Conservation (phyloP, 2,113 vertebrate genomes). For the Ranitomeya imitator region DNA sequence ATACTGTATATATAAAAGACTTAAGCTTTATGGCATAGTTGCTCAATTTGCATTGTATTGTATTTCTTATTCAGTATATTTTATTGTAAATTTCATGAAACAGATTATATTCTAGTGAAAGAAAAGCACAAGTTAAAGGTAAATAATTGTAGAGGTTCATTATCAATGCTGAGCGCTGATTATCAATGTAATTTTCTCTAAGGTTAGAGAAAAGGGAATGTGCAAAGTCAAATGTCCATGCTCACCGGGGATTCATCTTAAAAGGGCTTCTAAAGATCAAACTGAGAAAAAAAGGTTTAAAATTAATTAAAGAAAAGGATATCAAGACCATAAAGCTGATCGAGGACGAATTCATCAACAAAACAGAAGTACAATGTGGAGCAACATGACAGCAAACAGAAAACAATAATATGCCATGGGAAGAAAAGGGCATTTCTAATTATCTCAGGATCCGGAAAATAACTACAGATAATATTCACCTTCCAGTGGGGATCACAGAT, state of each 20-base stretch:
- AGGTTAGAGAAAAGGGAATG: slow-evolving; percentile 25
- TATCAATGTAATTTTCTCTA: slow-evolving; percentile 36
- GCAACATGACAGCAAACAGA: slow-evolving; percentile 29
- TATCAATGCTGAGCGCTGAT: slow-evolving; percentile 1
- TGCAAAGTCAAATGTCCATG: slow-evolving; percentile 48
- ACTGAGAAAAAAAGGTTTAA: slow-evolving; percentile 45
- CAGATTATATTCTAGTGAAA: not conserved
- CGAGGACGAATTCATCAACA: slow-evolving; percentile 46
- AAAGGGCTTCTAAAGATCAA: slow-evolving; percentile 57
- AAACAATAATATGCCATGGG: slow-evolving; percentile 24
- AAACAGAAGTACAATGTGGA: not conserved
- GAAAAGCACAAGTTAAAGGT: slow-evolving; percentile 18
- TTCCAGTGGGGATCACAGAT: not conserved
- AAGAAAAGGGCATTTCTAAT: slow-evolving; percentile 29
- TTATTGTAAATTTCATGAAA: not conserved
- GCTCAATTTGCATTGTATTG: not conserved
- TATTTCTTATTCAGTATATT: not conserved
- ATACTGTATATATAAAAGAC: too few relatives aligned
- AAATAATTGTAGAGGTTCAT: slow-evolving; percentile 34
- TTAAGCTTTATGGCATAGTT: not conserved
- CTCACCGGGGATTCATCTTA: slow-evolving; percentile 50
- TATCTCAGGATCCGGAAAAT: slow-evolving; percentile 15
- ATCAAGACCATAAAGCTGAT: slow-evolving; percentile 50
- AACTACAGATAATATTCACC: slow-evolving; percentile 1
- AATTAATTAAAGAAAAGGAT: slow-evolving; percentile 43